Conservation (phyloP, 37 sponge, comb jelly and placozoan species). For the Aphrocallistes beatrix region DNA sequence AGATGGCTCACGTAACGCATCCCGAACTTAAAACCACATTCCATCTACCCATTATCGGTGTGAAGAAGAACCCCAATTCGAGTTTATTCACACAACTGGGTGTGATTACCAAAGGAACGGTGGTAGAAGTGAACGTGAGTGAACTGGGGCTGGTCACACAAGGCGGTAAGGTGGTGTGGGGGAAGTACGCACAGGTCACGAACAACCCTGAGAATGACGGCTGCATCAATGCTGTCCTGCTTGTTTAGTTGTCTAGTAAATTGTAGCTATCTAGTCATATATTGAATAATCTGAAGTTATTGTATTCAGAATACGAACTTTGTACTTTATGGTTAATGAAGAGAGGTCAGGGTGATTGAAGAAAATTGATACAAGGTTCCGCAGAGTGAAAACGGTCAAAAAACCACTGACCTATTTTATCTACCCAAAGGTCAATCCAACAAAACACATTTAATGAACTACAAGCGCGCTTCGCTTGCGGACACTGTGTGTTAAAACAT, state of each 20-base stretch:
- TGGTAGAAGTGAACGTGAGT: constrained; percentile 97
- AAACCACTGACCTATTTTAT: too few relatives aligned
- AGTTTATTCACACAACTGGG: constrained; percentile 92
- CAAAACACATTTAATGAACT: too few relatives aligned
- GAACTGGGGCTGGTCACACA: constrained; percentile 97
- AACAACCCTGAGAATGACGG: constrained; percentile 99
- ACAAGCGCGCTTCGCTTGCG: too few relatives aligned
- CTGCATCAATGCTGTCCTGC: constrained; percentile 94
- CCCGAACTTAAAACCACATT: constrained; percentile 98
- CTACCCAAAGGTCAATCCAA: too few relatives aligned
- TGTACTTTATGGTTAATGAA: too few relatives aligned
- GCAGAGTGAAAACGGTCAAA: too few relatives aligned
- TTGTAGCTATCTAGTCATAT: too few relatives aligned
- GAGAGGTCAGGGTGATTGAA: too few relatives aligned
- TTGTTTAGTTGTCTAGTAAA: constrained; percentile 69
- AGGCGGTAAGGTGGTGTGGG: constrained; percentile 98
- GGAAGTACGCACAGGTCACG: constrained; percentile 99
- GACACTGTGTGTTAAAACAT: too few relatives aligned
- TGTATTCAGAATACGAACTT: too few relatives aligned
- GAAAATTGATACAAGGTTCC: too few relatives aligned
- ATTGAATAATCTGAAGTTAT: too few relatives aligned
- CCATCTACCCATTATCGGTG: constrained; percentile 90
- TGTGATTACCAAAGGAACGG: constrained; percentile 98
- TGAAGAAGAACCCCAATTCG: constrained; percentile 98
- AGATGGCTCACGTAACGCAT: constrained; percentile 99